Base-by-base conservation (phyloP, 2,888 invertebrate species). In the Pachycephus smyrnensis region DNA sequence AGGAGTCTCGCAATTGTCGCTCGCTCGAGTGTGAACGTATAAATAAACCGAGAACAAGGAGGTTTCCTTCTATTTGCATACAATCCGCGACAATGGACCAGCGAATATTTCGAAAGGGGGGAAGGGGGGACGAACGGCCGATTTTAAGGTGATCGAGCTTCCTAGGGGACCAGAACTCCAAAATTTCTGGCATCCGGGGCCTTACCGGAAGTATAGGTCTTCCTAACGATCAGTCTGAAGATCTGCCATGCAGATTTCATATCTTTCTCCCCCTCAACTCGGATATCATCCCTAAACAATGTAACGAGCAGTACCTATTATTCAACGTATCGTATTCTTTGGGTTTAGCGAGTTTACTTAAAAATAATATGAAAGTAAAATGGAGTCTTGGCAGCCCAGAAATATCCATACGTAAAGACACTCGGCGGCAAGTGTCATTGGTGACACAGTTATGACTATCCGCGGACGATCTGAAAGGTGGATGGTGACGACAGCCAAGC, bases 31-130 rank as follows among this genome's bases (percentile, higher is more conserved):
- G 82, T 77, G 31, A 80, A 79, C 78, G 81, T 82, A 82, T 82
- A 82, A 82, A 82, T 82, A 82, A 82, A 79, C 80, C 76, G 81
- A 33, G 79, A 81, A 78, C 78, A 81, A 80, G 76, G 79, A 73
- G 76, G 74, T 75, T 77, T 80, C 77, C 37, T 79, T 80, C 76
- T 78, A 82, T 83, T 83, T 82, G 81, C 83, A 83, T 83, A 83
- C 83, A 83, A 83, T 83, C 79, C 83, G 74, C 74, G 74, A 74
- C 74, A n/a, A 74, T 15, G 36, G 74, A 33, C 30, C 71, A 55
- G 55, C 30, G 30, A 30, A 71, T 11, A 33, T 33, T 23, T 33
- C 12, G 3, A 31, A 33, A 33, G 30, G 31, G 12, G 9, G 37
- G 12, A 9, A n/a, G n/a, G 11, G 36, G 36, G 33, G 23, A 3